phyloP scores from a whole-genome alignment of 64 coral and sea anemone species.

The Acropora tenuis region DNA sequence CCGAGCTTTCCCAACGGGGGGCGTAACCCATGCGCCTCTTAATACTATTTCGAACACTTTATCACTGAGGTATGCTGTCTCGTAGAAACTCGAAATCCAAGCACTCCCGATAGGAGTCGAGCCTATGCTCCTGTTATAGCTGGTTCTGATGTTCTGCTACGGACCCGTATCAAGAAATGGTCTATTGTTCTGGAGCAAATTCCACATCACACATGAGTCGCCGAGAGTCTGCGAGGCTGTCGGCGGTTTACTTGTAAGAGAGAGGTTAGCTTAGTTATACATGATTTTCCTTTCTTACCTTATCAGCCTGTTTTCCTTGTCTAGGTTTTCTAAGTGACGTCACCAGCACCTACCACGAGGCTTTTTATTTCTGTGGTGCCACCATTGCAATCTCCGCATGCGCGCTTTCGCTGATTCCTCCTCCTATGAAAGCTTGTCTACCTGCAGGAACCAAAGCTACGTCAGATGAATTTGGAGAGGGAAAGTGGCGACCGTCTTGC shows the following conservation, averaged over 20 bases:
- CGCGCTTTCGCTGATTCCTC: not conserved
- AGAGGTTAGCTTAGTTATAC: not conserved
- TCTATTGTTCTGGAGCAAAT: too few relatives aligned
- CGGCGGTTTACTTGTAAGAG: not conserved
- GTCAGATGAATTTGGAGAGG: not conserved
- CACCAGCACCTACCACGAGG: conserved; percentile 33
- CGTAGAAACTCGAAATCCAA: too few relatives aligned
- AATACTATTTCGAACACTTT: too few relatives aligned
- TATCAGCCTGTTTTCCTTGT: not conserved
- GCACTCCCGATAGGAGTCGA: too few relatives aligned
- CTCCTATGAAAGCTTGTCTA: not conserved
- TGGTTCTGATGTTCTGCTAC: too few relatives aligned
- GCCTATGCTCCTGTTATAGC: too few relatives aligned
- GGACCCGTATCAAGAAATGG: too few relatives aligned
- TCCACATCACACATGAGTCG: too few relatives aligned
- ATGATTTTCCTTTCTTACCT: not conserved
- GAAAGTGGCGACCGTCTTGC: not conserved
- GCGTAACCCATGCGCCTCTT: too few relatives aligned
- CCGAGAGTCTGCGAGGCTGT: too few relatives aligned
- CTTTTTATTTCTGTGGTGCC: conserved; percentile 22
- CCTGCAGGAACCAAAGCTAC: not conserved
- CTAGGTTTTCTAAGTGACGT: conserved; percentile 32
- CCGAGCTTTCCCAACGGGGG: too few relatives aligned
- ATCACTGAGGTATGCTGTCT: too few relatives aligned
- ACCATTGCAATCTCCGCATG: conserved; percentile 20